A percentile compares a stretch with the other conserved stretches of the same genome.
These are phyloP conservation scores for Quadroppia sp. DNA, from an alignment of 2,888 invertebrate genomes.

Conservation along the genomic window DNA sequence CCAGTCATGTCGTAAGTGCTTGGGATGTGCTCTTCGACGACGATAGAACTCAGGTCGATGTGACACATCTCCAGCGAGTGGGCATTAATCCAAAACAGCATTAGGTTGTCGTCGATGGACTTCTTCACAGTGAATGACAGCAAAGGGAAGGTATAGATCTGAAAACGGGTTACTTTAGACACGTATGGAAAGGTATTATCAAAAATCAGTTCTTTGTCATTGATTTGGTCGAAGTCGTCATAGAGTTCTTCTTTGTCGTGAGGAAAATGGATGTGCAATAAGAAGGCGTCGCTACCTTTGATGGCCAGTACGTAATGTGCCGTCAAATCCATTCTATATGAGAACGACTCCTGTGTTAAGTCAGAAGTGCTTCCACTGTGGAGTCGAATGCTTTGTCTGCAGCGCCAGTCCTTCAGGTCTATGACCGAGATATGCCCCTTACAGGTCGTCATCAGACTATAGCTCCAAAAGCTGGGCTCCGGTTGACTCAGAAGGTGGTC, in stretches of 20 bases:
- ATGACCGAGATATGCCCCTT: constrained; percentile 39
- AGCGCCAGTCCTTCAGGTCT: constrained; percentile 21
- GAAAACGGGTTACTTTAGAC: constrained; percentile 38
- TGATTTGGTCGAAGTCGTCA: background rate
- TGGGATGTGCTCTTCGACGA: background rate
- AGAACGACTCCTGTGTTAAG: background rate
- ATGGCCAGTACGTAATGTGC: constrained; percentile 40
- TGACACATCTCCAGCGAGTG: constrained; percentile 36
- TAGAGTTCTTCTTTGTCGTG: constrained; percentile 5
- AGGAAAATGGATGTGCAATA: constrained; percentile 23
- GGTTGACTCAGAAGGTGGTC: constrained; percentile 32
- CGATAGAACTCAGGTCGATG: constrained; percentile 11
- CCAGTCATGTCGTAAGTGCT: background rate
- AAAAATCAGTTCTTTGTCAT: background rate
- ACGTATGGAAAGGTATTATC: constrained; percentile 27
- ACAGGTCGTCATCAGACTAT: constrained; percentile 28
- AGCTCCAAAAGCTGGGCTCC: constrained; percentile 34
- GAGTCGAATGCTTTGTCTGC: constrained; percentile 23
- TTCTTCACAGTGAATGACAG: constrained; percentile 32
- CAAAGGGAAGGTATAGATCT: constrained; percentile 33
- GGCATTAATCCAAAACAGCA: constrained; percentile 38
- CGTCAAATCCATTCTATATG: constrained; percentile 37
- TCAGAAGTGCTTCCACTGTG: background rate
- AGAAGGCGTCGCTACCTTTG: constrained; percentile 24
- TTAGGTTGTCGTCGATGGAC: constrained; percentile 18